These are phyloP conservation scores for Nautilus pompilius DNA, from an alignment of 1,140 invertebrate genomes.

Conservation along the genomic window DNA sequence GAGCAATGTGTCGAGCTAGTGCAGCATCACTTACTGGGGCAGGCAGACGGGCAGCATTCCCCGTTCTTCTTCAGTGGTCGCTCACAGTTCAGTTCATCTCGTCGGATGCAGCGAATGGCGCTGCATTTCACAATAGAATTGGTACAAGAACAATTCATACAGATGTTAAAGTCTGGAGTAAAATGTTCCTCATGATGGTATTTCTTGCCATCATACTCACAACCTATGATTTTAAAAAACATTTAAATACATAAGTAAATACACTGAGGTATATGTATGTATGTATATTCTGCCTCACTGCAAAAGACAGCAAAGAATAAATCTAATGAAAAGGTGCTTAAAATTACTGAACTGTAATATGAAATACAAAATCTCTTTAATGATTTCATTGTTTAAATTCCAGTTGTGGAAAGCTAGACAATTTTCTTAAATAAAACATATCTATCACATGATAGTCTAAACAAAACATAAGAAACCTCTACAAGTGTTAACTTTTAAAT, in stretches of 20 bases:
- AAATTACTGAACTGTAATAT: too few relatives aligned
- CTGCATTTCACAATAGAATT: slow-evolving; percentile 36
- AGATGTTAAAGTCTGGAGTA: slow-evolving; percentile 36
- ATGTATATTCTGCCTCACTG: too few relatives aligned
- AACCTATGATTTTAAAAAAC: slow-evolving; percentile 22
- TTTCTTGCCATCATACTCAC: slow-evolving; percentile 33
- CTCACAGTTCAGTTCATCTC: slow-evolving; percentile 17
- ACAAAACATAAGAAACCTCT: too few relatives aligned
- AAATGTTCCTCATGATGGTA: slow-evolving; percentile 29
- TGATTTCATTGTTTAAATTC: too few relatives aligned
- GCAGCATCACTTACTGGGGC: slow-evolving; percentile 22
- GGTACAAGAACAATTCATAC: slow-evolving; percentile 42
- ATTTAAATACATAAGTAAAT: slow-evolving; percentile 1
- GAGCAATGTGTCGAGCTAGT: too few relatives aligned
- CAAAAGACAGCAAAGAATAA: too few relatives aligned
- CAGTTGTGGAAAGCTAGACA: too few relatives aligned
- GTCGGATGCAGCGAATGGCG: slow-evolving; percentile 21
- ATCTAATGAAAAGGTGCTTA: too few relatives aligned
- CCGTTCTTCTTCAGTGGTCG: slow-evolving; percentile 17
- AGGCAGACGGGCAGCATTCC: slow-evolving; percentile 26
- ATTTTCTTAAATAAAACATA: too few relatives aligned
- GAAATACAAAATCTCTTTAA: too few relatives aligned
- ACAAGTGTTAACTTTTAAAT: too few relatives aligned
- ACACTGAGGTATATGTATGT: not conserved
- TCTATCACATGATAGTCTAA: too few relatives aligned